phyloP scores from a whole-genome alignment of 2,113 vertebrate genomes.

The Kryptolebias marmoratus region DNA sequence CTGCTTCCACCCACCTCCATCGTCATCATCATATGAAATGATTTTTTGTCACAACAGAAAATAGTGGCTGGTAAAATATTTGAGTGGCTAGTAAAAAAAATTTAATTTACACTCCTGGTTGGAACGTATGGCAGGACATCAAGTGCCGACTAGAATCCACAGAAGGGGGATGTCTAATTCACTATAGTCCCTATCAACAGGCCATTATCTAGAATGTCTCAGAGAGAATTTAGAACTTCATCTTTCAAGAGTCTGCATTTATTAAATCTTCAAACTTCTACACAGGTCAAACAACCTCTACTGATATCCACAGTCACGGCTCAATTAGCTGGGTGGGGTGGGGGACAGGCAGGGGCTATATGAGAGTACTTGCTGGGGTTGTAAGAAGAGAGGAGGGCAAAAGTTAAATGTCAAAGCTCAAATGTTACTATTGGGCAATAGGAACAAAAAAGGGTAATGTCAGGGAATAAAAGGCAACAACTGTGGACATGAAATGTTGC shows the following conservation, averaged over 20 bases:
- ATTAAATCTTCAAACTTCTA: neutral
- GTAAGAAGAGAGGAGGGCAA: conserved; percentile 28
- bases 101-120: neutral
- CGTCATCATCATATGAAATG: no score
- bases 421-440: conserved; percentile 16
- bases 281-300: neutral
- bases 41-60: no score
- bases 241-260: neutral
- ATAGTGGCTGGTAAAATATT: no score
- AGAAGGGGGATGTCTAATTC: neutral
- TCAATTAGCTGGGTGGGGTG: neutral
- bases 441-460: conserved; percentile 23
- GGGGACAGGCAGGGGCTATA: conserved; percentile 42
- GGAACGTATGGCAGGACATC: neutral
- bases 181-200: neutral
- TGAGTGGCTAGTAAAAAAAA: no score
- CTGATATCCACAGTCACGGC: conserved; percentile 27
- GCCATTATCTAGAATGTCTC: neutral
- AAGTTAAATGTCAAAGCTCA: conserved; percentile 46
- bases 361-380: conserved; percentile 15
- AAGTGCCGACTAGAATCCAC: neutral
- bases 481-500: neutral
- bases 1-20: no score
- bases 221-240: neutral
- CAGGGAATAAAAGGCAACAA: conserved; percentile 18